Conservation (phyloP, 2,888 invertebrate genomes). For the Meandrusa payeni region DNA sequence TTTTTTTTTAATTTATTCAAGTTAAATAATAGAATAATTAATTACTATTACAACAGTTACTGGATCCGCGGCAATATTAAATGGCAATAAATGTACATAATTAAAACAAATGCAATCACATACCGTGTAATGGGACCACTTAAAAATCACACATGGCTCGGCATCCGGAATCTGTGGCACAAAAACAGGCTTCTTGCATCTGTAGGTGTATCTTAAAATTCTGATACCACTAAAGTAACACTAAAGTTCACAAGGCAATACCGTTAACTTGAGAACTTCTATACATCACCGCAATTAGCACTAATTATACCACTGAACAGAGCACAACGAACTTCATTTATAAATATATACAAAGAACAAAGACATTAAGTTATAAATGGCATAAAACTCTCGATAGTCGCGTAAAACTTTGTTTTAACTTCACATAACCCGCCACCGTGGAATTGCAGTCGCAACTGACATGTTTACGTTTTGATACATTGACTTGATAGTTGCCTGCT, state of each 20-base stretch:
- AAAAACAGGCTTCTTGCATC: slow-evolving; percentile 49
- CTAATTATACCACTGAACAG: slow-evolving; percentile 4
- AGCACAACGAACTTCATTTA: slow-evolving; percentile 15
- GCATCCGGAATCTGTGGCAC: slow-evolving; percentile 41
- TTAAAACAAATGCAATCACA: too few relatives aligned
- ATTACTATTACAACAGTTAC: too few relatives aligned
- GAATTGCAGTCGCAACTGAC: slow-evolving; percentile 44
- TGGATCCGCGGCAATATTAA: not conserved
- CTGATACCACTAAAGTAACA: slow-evolving; percentile 42
- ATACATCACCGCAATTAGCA: slow-evolving; percentile 32
- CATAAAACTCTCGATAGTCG: slow-evolving; percentile 7
- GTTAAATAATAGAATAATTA: too few relatives aligned
- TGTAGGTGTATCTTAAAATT: slow-evolving; percentile 63
- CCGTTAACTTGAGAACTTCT: slow-evolving; percentile 55
- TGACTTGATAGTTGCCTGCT: slow-evolving; percentile 41
- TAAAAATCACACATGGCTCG: slow-evolving; percentile 57
- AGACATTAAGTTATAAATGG: slow-evolving; percentile 20
- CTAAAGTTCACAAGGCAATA: slow-evolving; percentile 58
- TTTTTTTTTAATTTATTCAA: too few relatives aligned
- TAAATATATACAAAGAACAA: slow-evolving; percentile 11
- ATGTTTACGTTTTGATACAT: slow-evolving; percentile 62
- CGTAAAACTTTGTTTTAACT: slow-evolving; percentile 21
- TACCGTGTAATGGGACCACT: slow-evolving; percentile 33
- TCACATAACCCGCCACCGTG: slow-evolving; percentile 44
- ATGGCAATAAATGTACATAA: slow-evolving; percentile 15